Percentiles rank a stretch among this genome's conserved stretches.
Evolutionary conservation across 2,888 invertebrate species (phyloP).

Genomic region (Petrophora chlorosata): DNA sequence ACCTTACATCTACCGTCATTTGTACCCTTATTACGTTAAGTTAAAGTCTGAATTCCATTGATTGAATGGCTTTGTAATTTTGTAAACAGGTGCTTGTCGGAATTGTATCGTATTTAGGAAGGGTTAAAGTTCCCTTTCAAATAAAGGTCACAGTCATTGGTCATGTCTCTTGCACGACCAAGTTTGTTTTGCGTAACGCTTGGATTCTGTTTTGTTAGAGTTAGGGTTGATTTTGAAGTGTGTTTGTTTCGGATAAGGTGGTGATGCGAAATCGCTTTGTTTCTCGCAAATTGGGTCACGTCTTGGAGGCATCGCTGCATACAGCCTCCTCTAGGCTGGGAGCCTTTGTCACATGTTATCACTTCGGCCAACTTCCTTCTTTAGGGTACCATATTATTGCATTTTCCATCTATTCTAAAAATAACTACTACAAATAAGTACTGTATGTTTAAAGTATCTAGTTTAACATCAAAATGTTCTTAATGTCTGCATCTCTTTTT

Average conservation of each 20-base stretch:
- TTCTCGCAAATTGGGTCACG: constrained; percentile 75
- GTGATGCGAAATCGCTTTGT: constrained; percentile 61
- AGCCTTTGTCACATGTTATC: background rate
- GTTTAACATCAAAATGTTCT: too few species aligned
- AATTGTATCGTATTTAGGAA: constrained; percentile 25
- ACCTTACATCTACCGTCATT: background rate
- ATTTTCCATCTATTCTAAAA: too few species aligned
- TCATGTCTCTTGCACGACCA: constrained; percentile 25
- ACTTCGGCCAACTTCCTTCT: too few species aligned
- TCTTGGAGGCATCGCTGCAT: constrained; percentile 56
- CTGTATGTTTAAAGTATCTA: too few species aligned
- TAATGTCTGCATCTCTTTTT: too few species aligned
- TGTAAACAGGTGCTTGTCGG: constrained; percentile 8
- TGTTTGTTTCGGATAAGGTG: constrained; percentile 27
- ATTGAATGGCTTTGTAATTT: constrained; percentile 19
- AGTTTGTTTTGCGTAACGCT: constrained; percentile 18
- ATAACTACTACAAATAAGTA: too few species aligned
- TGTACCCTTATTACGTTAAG: constrained; percentile 6
- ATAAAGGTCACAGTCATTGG: constrained; percentile 25
- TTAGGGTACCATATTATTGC: too few species aligned
- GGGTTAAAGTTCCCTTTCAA: constrained; percentile 28
- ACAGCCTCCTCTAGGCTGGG: constrained; percentile 40
- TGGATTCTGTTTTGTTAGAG: constrained; percentile 30
- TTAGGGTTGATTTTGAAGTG: constrained; percentile 23
- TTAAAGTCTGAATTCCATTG: constrained; percentile 23